These are phyloP conservation scores for Dolichomitus sp. DNA, from an alignment of 2,888 invertebrate species.

Conservation along the genomic window DNA sequence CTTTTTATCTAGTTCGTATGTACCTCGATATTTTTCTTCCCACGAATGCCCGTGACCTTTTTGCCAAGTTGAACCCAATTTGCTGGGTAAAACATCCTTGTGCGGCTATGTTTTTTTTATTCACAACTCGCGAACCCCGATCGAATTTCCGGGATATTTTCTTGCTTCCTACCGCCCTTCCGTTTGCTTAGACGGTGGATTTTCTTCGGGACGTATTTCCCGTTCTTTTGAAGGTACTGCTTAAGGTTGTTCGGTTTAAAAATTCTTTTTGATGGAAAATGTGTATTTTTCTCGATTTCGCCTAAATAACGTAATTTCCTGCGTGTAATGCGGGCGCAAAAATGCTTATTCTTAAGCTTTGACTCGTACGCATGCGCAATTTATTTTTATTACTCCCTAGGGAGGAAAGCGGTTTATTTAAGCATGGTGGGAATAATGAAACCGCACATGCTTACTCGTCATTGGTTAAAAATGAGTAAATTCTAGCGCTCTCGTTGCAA, in stretches of 20 bases:
- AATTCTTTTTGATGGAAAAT: background rate
- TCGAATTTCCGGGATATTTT: background rate
- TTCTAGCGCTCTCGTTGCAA: too few relatives aligned
- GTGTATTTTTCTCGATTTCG: too few relatives aligned
- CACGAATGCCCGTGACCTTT: too few relatives aligned
- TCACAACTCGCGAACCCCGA: background rate
- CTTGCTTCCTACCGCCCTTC: background rate
- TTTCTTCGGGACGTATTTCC: background rate
- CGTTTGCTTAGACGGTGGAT: background rate
- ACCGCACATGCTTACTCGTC: too few relatives aligned
- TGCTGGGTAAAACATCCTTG: background rate
- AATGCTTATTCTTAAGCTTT: too few relatives aligned
- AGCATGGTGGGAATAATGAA: too few relatives aligned
- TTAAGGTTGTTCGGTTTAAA: background rate
- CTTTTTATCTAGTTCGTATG: conserved; percentile 13
- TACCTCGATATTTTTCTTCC: background rate
- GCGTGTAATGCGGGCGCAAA: too few relatives aligned
- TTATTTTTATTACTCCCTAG: too few relatives aligned
- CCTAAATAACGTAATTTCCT: too few relatives aligned
- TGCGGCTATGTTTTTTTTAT: conserved; percentile 2
- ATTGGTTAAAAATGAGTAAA: too few relatives aligned
- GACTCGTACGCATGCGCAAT: too few relatives aligned
- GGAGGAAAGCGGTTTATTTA: too few relatives aligned
- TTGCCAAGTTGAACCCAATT: background rate
- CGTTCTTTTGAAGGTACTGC: background rate